These are phyloP conservation scores for Anabas testudineus DNA, from an alignment of 2,797 vertebrate species.

Conservation along the genomic window DNA sequence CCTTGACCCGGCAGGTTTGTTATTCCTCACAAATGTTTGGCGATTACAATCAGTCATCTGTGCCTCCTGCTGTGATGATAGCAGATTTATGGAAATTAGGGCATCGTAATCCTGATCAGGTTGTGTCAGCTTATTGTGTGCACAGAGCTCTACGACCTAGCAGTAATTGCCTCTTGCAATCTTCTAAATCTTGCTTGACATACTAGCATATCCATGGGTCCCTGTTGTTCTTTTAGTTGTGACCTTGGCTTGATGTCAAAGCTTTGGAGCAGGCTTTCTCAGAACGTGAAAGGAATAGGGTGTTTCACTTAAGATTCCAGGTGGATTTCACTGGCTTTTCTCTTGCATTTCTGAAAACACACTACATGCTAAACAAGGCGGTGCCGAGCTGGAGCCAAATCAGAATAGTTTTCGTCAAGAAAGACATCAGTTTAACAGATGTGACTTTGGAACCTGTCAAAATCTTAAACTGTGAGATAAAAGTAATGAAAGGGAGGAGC, in stretches of 20 bases:
- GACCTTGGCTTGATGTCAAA: conserved; percentile 72
- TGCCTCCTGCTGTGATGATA: conserved; percentile 63
- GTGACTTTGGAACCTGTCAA: conserved; percentile 41
- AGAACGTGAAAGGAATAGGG: conserved; percentile 35
- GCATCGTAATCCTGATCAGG: conserved; percentile 81
- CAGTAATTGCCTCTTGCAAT: conserved; percentile 78
- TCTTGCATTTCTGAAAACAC: conserved; percentile 53
- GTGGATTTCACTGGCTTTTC: conserved; percentile 48
- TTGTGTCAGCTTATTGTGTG: conserved; percentile 71
- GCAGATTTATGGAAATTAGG: conserved; percentile 81
- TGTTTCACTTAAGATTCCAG: conserved; percentile 59
- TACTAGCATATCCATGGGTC: conserved; percentile 64
- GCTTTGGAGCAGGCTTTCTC: conserved; percentile 16
- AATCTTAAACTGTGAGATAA: conserved; percentile 29
- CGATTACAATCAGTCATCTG: conserved; percentile 74
- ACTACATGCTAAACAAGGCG: conserved; percentile 38
- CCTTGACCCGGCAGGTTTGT: conserved; percentile 72
- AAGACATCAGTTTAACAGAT: conserved; percentile 30
- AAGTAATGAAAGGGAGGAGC: conserved; percentile 26
- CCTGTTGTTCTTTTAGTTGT: conserved; percentile 66
- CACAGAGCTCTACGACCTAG: conserved; percentile 53
- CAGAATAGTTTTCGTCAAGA: conserved; percentile 14
- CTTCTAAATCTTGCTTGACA: conserved; percentile 75
- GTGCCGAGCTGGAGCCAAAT: conserved; percentile 8
- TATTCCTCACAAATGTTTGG: conserved; percentile 67